A percentile compares a stretch with the other conserved stretches of the same genome.
Evolutionary conservation across 2,113 vertebrate species (phyloP).

Genomic region (Oreochromis niloticus): DNA sequence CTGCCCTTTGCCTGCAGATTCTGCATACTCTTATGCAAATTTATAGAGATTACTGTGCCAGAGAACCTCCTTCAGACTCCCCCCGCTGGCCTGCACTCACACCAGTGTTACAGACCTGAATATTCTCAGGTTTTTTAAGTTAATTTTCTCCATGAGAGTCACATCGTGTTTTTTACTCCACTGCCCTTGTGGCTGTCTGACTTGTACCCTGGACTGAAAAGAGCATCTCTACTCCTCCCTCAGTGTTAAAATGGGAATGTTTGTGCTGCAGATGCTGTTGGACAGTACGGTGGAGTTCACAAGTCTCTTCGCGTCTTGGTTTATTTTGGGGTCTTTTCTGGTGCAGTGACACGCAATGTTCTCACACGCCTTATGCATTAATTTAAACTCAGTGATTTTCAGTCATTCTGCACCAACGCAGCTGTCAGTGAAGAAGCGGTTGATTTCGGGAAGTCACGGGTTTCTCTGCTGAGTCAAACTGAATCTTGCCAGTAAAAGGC

Average conservation of each 20-base stretch:
- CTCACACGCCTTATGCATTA: neutral
- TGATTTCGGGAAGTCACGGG: neutral
- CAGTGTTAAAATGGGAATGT: neutral
- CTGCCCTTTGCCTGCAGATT: neutral
- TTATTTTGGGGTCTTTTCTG: neutral
- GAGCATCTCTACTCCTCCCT: neutral
- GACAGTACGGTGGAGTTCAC: neutral
- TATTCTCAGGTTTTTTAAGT: neutral
- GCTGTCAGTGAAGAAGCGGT: neutral
- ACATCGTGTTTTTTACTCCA: neutral
- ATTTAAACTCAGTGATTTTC: neutral
- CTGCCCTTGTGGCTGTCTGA: neutral
- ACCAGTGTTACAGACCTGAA: neutral
- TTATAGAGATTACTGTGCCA: neutral
- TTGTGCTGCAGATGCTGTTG: neutral
- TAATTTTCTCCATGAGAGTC: neutral
- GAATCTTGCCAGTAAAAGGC: neutral
- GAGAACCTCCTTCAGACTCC: neutral
- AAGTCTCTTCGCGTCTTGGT: neutral
- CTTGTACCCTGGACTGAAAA: neutral
- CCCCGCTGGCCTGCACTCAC: neutral
- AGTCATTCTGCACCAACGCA: neutral
- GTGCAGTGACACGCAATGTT: neutral
- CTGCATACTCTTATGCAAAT: neutral
- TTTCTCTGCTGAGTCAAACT: neutral